A percentile compares a stretch with the other conserved stretches of the same genome.
phyloP scores from a whole-genome alignment of 1,140 invertebrate species.

The Tetramorium simillimum region DNA sequence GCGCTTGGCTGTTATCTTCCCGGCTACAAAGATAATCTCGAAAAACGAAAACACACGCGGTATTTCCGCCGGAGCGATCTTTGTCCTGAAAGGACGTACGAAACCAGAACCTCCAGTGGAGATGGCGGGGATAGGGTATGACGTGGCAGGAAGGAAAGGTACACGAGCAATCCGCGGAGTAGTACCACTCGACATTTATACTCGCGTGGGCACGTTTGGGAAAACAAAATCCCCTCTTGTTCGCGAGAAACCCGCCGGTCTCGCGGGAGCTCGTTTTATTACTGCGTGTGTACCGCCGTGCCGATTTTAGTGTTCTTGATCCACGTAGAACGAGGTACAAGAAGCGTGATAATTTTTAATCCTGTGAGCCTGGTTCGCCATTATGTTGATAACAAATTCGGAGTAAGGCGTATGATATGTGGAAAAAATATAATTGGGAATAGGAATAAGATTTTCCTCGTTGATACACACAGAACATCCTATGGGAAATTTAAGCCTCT shows the following conservation, averaged over 20 bases:
- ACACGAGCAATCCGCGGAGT: neutral
- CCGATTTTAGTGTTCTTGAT: neutral
- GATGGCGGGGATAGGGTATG: neutral
- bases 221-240: neutral
- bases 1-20: conserved; percentile 15
- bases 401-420: no score
- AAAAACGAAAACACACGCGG: conserved; percentile 16
- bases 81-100: neutral
- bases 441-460: no score
- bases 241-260: neutral
- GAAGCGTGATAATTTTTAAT: conserved; percentile 12
- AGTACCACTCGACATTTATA: neutral
- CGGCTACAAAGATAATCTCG: conserved; percentile 15
- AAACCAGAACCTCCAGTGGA: neutral
- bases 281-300: neutral
- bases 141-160: neutral
- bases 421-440: no score
- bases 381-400: neutral
- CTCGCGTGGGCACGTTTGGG: neutral
- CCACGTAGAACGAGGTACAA: neutral
- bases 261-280: conserved; percentile 9
- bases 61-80: neutral
- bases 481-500: no score
- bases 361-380: neutral
- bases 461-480: no score